A percentile compares a stretch with the other conserved stretches of the same genome.
These are phyloP conservation scores for Acromyrmex echinatior DNA, from an alignment of 1,140 invertebrate genomes.

Conservation along the genomic window DNA sequence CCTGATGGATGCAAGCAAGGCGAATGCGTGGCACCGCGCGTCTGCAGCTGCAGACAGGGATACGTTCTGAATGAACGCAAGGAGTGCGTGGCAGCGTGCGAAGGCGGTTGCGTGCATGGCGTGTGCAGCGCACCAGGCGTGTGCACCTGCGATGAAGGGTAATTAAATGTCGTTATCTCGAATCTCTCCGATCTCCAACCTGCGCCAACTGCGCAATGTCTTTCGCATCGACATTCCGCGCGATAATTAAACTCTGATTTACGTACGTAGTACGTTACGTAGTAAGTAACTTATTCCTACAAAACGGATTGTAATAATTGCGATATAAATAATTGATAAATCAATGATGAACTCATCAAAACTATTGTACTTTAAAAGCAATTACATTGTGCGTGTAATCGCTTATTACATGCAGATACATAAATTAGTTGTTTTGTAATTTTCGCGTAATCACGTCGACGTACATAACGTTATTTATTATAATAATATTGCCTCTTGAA, in stretches of 20 bases:
- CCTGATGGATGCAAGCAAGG: constrained; percentile 84
- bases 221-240: neutral
- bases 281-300: neutral
- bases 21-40: constrained; percentile 84
- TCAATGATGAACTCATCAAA: constrained; percentile 5
- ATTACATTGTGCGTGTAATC: neutral
- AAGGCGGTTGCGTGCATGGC: constrained; percentile 82
- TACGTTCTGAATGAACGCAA: constrained; percentile 83
- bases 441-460: neutral
- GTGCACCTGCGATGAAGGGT: constrained; percentile 82
- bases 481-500: neutral
- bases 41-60: constrained; percentile 89
- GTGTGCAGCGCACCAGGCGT: constrained; percentile 80
- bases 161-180: constrained; percentile 31
- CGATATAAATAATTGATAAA: constrained; percentile 38
- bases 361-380: neutral
- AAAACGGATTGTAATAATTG: neutral
- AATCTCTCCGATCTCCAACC: neutral
- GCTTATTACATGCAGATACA: neutral
- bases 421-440: constrained; percentile 1
- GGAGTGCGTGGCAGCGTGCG: constrained; percentile 81
- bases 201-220: neutral
- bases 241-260: constrained; percentile 23
- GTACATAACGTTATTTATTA: neutral
- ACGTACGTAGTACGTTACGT: neutral